Conservation (phyloP, 1,140 invertebrate genomes). For the roundworm (Caenorhabditis elegans) region DNA sequence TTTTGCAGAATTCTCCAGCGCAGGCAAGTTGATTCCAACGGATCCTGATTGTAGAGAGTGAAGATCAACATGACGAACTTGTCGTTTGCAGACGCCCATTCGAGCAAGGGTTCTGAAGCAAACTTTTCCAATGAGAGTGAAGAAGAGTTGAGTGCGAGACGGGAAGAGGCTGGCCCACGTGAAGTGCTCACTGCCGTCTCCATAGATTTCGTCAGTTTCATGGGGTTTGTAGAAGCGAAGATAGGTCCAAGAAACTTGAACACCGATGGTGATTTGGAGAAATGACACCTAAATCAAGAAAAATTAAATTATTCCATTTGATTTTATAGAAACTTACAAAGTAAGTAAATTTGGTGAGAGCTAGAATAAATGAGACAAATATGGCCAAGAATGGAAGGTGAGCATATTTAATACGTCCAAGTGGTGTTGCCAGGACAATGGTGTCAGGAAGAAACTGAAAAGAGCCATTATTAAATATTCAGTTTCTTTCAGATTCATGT, state of each 20-base stretch:
- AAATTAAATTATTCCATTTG: background rate
- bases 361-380: slow-evolving; percentile 31
- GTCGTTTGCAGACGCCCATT: slow-evolving; percentile 48
- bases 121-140: slow-evolving; percentile 40
- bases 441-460: slow-evolving; percentile 62
- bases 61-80: slow-evolving; percentile 47
- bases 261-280: slow-evolving; percentile 48
- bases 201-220: slow-evolving; percentile 47
- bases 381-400: slow-evolving; percentile 55
- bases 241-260: slow-evolving; percentile 62
- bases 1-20: slow-evolving; percentile 31
- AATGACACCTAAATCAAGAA: background rate
- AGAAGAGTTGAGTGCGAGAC: slow-evolving; percentile 37
- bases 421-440: slow-evolving; percentile 58
- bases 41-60: slow-evolving; percentile 42
- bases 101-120: slow-evolving; percentile 38
- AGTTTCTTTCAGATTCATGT: too few species aligned
- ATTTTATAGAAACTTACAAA: slow-evolving; percentile 37
- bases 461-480: too few species aligned
- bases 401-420: slow-evolving; percentile 60
- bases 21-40: slow-evolving; percentile 38
- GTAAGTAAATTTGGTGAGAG: slow-evolving; percentile 51
- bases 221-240: slow-evolving; percentile 60
- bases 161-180: slow-evolving; percentile 54
- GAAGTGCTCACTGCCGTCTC: slow-evolving; percentile 52